These are phyloP conservation scores for Meloidogyne exigua DNA, from an alignment of 1,140 invertebrate genomes.

Conservation along the genomic window DNA sequence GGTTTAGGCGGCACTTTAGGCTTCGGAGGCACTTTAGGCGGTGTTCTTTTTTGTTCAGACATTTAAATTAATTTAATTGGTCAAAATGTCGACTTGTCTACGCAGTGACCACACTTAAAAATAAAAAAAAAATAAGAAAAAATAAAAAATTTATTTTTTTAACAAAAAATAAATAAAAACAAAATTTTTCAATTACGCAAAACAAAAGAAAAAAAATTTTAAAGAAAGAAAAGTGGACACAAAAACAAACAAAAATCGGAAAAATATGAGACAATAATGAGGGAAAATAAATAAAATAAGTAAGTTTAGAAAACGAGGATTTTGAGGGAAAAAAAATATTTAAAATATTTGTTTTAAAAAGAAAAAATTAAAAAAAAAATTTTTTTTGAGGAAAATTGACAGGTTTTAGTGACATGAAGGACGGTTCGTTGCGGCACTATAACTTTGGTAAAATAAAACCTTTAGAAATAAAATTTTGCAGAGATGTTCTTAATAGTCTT, in stretches of 20 bases:
- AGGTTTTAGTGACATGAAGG: too few relatives aligned
- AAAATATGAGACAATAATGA: neutral
- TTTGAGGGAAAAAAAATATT: too few relatives aligned
- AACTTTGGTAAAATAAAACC: neutral
- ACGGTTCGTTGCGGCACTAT: neutral
- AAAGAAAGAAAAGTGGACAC: neutral
- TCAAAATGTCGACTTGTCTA: neutral
- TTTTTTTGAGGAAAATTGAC: too few relatives aligned
- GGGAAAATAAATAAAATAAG: too few relatives aligned
- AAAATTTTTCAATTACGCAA: neutral
- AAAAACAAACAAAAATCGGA: too few relatives aligned
- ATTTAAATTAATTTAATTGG: neutral
- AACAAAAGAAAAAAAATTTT: neutral
- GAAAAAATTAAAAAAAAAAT: too few relatives aligned
- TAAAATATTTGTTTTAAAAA: too few relatives aligned
- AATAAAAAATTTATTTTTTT: neutral
- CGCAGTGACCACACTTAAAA: neutral
- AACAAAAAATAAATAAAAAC: neutral
- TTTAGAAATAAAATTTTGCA: neutral
- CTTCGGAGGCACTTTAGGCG: slow-evolving; percentile 17
- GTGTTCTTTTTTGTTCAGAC: neutral
- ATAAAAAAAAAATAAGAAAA: too few relatives aligned
- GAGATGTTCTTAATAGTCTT: neutral
- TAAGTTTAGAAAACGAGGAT: neutral
- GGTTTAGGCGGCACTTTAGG: slow-evolving; percentile 13